These are phyloP conservation scores for Thamnophis elegans DNA, from an alignment of 2,797 vertebrate species.

Conservation along the genomic window DNA sequence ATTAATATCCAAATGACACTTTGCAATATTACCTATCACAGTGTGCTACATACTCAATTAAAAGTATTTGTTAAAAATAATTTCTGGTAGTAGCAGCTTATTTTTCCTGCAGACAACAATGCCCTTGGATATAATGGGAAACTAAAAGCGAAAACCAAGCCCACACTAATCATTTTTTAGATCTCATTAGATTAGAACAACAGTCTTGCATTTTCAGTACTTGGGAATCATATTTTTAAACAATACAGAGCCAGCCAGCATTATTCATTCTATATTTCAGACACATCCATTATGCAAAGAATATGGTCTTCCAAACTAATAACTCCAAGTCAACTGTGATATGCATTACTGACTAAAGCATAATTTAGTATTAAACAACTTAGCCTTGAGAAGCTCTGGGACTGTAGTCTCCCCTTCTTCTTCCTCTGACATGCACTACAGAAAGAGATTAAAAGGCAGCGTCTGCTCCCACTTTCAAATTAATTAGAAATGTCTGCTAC, in stretches of 20 bases:
- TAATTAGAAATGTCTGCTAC: neutral
- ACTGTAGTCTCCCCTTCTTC: neutral
- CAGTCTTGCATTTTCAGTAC: neutral
- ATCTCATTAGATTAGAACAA: neutral
- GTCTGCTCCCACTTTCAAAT: neutral
- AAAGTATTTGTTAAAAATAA: conserved; percentile 31
- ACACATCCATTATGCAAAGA: neutral
- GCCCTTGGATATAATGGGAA: neutral
- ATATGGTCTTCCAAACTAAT: conserved; percentile 2
- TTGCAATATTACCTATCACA: neutral
- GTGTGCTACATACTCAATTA: conserved; percentile 11
- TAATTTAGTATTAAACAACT: neutral
- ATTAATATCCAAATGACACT: neutral
- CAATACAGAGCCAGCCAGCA: neutral
- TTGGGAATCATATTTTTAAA: neutral
- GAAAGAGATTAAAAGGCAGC: neutral
- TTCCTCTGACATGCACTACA: neutral
- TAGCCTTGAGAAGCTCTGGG: neutral
- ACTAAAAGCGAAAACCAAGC: neutral
- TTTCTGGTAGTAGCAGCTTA: neutral
- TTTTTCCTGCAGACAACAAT: neutral
- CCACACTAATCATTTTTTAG: neutral
- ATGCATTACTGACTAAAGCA: neutral
- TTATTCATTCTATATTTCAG: neutral
- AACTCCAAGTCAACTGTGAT: neutral